A percentile compares a stretch with the other conserved stretches of the same genome.
phyloP scores from a whole-genome alignment of 2,888 invertebrate species.

The Micropterix aruncella region DNA sequence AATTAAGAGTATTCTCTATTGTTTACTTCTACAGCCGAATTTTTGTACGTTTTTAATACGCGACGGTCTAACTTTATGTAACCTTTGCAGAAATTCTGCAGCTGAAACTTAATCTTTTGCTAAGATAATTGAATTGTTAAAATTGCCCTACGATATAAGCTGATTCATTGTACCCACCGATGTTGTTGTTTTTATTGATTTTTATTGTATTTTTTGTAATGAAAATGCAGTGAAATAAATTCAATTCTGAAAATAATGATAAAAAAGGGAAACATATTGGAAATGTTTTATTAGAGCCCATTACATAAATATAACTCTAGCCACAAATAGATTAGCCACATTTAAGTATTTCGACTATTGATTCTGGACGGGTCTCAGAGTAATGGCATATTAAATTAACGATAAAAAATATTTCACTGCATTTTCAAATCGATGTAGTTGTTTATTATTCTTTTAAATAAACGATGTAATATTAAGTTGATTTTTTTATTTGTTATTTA shows the following conservation, averaged over 20 bases:
- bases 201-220: slow-evolving; percentile 15
- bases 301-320: too few species aligned
- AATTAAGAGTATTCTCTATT: background rate
- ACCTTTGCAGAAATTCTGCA: slow-evolving; percentile 2
- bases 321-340: too few species aligned
- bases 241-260: slow-evolving; percentile 9
- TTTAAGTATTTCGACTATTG: too few species aligned
- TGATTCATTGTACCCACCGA: slow-evolving; percentile 6
- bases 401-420: too few species aligned
- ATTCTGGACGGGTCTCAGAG: too few species aligned
- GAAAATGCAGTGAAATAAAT: background rate
- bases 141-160: too few species aligned
- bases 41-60: slow-evolving; percentile 1
- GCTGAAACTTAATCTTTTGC: slow-evolving; percentile 7
- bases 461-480: slow-evolving; percentile 20
- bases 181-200: slow-evolving; percentile 15
- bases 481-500: slow-evolving; percentile 20
- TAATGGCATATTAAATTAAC: too few species aligned
- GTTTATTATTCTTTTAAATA: slow-evolving; percentile 5
- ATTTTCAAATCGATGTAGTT: too few species aligned
- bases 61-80: background rate
- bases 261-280: too few species aligned
- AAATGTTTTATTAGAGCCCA: too few species aligned
- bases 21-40: background rate
- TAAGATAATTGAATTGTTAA: slow-evolving; percentile 16